Conservation (phyloP, 2,888 invertebrate species). For the Caenorhabditis plicata region DNA sequence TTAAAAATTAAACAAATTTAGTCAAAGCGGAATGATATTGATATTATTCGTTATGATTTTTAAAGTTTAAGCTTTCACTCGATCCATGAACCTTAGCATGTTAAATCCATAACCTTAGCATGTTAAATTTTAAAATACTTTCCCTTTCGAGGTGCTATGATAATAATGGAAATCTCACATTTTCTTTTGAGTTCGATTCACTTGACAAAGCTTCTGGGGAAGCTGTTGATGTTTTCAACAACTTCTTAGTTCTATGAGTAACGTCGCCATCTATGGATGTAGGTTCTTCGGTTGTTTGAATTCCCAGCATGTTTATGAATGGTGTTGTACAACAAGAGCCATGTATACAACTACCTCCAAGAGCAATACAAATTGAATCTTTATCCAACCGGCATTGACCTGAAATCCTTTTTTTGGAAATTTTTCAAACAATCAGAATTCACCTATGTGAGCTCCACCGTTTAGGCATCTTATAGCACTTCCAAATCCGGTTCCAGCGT, state of each 20-base stretch:
- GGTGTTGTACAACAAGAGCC: slow-evolving; percentile 52
- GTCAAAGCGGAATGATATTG: too few relatives aligned
- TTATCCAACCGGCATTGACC: slow-evolving; percentile 40
- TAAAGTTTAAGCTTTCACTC: background rate
- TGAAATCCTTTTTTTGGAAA: background rate
- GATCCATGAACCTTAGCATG: too few relatives aligned
- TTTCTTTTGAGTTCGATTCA: too few relatives aligned
- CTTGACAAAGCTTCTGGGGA: too few relatives aligned
- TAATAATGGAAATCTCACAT: too few relatives aligned
- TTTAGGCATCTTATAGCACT: slow-evolving; percentile 42
- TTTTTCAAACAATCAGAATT: background rate
- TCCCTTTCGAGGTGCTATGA: too few relatives aligned
- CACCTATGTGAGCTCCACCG: slow-evolving; percentile 51
- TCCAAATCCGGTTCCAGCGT: slow-evolving; percentile 37
- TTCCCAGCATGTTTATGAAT: slow-evolving; percentile 31
- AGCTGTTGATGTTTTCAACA: too few relatives aligned
- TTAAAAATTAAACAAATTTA: too few relatives aligned
- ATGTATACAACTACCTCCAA: slow-evolving; percentile 48
- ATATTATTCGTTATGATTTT: too few relatives aligned
- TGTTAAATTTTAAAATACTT: too few relatives aligned
- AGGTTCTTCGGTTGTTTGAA: slow-evolving; percentile 11
- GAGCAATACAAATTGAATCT: slow-evolving; percentile 51
- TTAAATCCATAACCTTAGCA: too few relatives aligned
- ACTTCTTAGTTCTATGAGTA: slow-evolving; percentile 4
- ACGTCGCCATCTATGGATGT: slow-evolving; percentile 30